Conservation (phyloP, 2,888 invertebrate species). For the Malthinus flaveolus region DNA sequence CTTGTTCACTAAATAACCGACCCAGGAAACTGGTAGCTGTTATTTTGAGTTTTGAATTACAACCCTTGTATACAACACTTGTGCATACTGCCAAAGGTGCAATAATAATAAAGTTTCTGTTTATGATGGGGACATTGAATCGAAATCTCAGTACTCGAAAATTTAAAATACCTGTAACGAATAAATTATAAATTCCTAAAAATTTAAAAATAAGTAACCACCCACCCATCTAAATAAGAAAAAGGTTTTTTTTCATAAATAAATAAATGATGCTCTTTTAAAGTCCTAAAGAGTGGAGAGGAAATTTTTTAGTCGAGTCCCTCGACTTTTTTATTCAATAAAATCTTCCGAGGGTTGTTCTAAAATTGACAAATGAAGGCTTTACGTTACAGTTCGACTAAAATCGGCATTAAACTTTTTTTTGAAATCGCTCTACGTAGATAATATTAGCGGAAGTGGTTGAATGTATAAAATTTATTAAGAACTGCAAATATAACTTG, state of each 20-base stretch:
- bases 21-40: constrained; percentile 36
- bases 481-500: constrained; percentile 32
- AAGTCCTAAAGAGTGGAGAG: no score
- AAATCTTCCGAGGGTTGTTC: background rate
- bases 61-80: constrained; percentile 32
- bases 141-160: background rate
- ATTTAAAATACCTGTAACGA: no score
- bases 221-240: no score
- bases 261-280: no score
- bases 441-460: background rate
- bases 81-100: constrained; percentile 40
- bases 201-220: no score
- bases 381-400: background rate
- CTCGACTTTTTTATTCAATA: background rate
- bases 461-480: background rate
- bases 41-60: constrained; percentile 41
- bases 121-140: constrained; percentile 32
- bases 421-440: background rate
- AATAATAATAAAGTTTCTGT: constrained; percentile 39
- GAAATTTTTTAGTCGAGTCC: no score
- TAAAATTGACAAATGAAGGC: background rate
- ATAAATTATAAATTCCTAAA: no score
- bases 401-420: background rate
- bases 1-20: constrained; percentile 36
- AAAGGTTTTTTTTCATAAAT: no score